phyloP scores from a whole-genome alignment of 2,888 invertebrate genomes.

The Parasteatoda lunata region DNA sequence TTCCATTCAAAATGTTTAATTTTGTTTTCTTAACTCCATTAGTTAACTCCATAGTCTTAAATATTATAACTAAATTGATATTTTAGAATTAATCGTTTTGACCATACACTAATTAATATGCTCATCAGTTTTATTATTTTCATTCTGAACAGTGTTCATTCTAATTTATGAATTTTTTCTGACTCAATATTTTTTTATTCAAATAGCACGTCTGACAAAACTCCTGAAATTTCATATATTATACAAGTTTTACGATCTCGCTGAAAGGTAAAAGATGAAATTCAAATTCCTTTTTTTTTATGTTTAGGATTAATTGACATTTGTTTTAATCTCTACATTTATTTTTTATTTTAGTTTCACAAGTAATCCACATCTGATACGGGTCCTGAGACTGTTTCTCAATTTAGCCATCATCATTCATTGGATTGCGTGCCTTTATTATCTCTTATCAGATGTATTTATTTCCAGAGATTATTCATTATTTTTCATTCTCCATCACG shows the following conservation, averaged over 20 bases:
- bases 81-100: no score
- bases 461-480: no score
- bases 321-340: not conserved
- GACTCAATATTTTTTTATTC: no score
- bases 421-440: constrained; percentile 74
- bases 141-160: no score
- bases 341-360: constrained; percentile 71
- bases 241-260: constrained; percentile 68
- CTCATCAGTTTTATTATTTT: no score
- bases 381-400: constrained; percentile 73
- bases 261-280: constrained; percentile 49
- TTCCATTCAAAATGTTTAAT: no score
- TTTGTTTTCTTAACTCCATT: no score
- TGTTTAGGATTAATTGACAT: not conserved
- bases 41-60: no score
- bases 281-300: not conserved
- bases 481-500: no score
- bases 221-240: constrained; percentile 64
- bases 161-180: no score
- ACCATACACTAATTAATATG: no score
- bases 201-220: constrained; percentile 54
- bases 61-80: no score
- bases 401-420: constrained; percentile 73
- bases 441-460: constrained; percentile 72
- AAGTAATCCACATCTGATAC: constrained; percentile 72